A percentile compares a stretch with the other conserved stretches of the same genome.
These are phyloP conservation scores for Linyphia triangularis DNA, from an alignment of 2,888 invertebrate genomes.

Conservation along the genomic window DNA sequence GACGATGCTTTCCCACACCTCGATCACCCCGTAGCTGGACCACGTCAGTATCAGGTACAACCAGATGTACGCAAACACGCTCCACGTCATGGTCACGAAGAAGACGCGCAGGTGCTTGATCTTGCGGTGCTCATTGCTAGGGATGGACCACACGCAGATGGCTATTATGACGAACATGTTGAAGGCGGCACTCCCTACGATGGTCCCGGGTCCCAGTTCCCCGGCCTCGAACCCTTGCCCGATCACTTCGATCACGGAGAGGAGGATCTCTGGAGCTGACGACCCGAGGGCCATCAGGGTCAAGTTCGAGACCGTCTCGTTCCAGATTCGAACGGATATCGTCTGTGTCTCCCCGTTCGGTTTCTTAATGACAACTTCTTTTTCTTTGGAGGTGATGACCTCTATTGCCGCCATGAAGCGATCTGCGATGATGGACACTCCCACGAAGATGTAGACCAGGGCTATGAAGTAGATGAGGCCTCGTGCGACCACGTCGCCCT, in stretches of 20 bases:
- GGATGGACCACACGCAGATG: constrained; percentile 92
- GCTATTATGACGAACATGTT: constrained; percentile 99
- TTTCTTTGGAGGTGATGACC: constrained; percentile 98
- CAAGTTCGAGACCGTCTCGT: constrained; percentile 98
- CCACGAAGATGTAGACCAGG: constrained; percentile 97
- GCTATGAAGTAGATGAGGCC: constrained; percentile 93
- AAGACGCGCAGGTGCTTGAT: constrained; percentile 98
- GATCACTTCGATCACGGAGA: constrained; percentile 98
- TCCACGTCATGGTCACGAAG: constrained; percentile 98
- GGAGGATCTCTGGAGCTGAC: constrained; percentile 97
- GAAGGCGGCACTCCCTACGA: constrained; percentile 99
- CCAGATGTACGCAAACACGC: constrained; percentile 99
- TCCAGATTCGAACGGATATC: constrained; percentile 98
- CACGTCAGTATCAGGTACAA: constrained; percentile 95
- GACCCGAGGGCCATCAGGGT: constrained; percentile 99
- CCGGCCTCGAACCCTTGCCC: constrained; percentile 97
- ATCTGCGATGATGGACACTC: constrained; percentile 98
- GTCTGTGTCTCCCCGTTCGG: constrained; percentile 92
- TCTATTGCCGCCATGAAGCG: constrained; percentile 99
- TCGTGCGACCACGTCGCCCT: constrained; percentile 89
- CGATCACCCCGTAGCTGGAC: constrained; percentile 90
- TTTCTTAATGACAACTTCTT: constrained; percentile 92
- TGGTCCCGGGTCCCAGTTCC: constrained; percentile 98
- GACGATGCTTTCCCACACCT: constrained; percentile 99
- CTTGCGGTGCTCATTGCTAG: constrained; percentile 92